Evolutionary conservation across 2,797 vertebrate species (phyloP).

Genomic region (Valencia hispanica): DNA sequence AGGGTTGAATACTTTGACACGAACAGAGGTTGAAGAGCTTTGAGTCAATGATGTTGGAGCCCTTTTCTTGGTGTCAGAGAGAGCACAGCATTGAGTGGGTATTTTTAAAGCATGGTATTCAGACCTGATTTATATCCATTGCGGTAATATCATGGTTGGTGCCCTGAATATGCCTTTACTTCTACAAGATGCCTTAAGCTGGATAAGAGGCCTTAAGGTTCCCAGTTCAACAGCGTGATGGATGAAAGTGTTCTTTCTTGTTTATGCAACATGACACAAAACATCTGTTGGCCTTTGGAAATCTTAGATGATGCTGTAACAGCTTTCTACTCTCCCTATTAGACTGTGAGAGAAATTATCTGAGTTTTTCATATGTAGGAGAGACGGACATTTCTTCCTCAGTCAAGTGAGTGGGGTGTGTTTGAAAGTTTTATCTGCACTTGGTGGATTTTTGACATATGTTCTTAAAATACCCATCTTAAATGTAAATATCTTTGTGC

Average conservation of each 20-base stretch:
- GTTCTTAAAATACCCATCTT: background rate
- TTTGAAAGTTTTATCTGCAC: conserved; percentile 7
- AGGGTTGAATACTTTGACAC: conserved; percentile 37
- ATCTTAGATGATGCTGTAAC: conserved; percentile 50
- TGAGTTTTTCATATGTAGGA: conserved; percentile 35
- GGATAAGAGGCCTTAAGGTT: conserved; percentile 65
- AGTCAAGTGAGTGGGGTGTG: background rate
- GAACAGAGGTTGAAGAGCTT: conserved; percentile 29
- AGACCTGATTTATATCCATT: conserved; percentile 68
- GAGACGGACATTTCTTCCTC: conserved; percentile 8
- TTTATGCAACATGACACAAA: conserved; percentile 80
- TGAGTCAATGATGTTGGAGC: conserved; percentile 43
- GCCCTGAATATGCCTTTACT: conserved; percentile 69
- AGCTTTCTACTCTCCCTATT: conserved; percentile 33
- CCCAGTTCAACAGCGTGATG: conserved; percentile 72
- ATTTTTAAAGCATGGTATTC: conserved; percentile 52
- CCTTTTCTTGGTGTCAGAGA: conserved; percentile 17
- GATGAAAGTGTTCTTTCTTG: conserved; percentile 77
- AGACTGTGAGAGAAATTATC: conserved; percentile 49
- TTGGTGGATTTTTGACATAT: conserved; percentile 6
- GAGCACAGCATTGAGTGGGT: conserved; percentile 11
- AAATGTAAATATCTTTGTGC: background rate
- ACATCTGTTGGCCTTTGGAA: conserved; percentile 74
- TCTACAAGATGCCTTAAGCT: conserved; percentile 68
- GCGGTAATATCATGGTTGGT: conserved; percentile 69